Percentiles rank a stretch among this genome's conserved stretches.
Evolutionary conservation across 1,140 invertebrate genomes (phyloP).

Genomic region (Sitophilus oryzae): DNA sequence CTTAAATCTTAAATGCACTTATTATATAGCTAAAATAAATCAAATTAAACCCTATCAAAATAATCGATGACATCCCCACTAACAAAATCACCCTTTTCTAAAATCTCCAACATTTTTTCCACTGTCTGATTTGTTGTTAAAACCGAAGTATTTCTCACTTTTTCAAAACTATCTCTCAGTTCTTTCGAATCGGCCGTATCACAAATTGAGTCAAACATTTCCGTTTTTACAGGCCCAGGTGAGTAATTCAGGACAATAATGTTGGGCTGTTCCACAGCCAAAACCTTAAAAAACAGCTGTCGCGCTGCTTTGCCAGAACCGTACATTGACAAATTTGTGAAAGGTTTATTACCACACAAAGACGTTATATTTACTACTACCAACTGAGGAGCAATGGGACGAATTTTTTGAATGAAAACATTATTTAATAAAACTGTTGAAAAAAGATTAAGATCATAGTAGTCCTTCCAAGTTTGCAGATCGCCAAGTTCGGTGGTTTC

Average conservation of each 20-base stretch:
- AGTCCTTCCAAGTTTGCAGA: conserved; percentile 55
- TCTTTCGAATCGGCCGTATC: conserved; percentile 54
- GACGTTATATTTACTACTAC: conserved; percentile 85
- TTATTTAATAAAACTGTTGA: conserved; percentile 71
- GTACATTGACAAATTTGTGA: conserved; percentile 72
- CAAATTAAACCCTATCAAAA: conserved; percentile 54
- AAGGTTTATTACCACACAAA: conserved; percentile 68
- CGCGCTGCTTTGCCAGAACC: conserved; percentile 84
- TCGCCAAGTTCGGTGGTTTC: conserved; percentile 55
- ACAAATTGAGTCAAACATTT: conserved; percentile 73
- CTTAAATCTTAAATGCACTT: too few relatives aligned
- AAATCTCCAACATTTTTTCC: conserved; percentile 62
- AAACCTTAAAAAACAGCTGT: conserved; percentile 83
- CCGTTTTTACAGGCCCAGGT: conserved; percentile 87
- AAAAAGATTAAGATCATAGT: conserved; percentile 76
- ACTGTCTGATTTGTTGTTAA: conserved; percentile 74
- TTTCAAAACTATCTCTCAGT: conserved; percentile 56
- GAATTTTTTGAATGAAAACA: conserved; percentile 58
- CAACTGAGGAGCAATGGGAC: conserved; percentile 45
- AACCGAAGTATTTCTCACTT: conserved; percentile 51
- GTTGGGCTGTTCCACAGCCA: conserved; percentile 74
- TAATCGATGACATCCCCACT: conserved; percentile 85
- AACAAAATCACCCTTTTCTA: conserved; percentile 67
- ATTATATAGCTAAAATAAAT: too few relatives aligned
- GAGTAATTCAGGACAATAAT: conserved; percentile 84